Percentiles rank a stretch among this genome's conserved stretches.
These are phyloP conservation scores for Spodoptera frugiperda DNA, from an alignment of 1,140 invertebrate species.

Conservation along the genomic window DNA sequence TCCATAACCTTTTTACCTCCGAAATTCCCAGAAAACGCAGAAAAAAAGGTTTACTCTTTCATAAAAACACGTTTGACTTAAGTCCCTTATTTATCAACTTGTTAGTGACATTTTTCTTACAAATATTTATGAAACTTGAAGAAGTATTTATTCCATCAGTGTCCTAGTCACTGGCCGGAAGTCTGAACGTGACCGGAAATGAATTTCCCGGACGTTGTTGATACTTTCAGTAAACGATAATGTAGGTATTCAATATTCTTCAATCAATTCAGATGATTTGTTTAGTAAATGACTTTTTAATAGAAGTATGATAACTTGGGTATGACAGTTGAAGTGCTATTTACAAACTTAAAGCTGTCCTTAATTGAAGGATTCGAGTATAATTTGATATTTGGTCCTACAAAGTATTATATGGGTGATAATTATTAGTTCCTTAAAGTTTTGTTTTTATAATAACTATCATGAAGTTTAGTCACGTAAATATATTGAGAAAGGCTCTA, in stretches of 20 bases:
- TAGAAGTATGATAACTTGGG: neutral
- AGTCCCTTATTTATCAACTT: slow-evolving; percentile 2
- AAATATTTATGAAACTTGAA: slow-evolving; percentile 20
- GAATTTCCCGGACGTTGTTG: slow-evolving; percentile 71
- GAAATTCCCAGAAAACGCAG: no score
- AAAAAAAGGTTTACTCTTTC: neutral
- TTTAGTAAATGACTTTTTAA: slow-evolving; percentile 20
- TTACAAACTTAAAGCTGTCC: neutral
- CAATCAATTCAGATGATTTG: neutral
- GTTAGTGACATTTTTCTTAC: slow-evolving; percentile 10
- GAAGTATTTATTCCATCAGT: slow-evolving; percentile 23
- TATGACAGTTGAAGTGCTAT: neutral
- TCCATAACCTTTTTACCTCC: no score
- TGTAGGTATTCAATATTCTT: slow-evolving; percentile 64
- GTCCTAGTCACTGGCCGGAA: slow-evolving; percentile 45
- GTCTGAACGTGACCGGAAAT: slow-evolving; percentile 76
- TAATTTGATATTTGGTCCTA: no score
- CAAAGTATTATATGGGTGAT: no score
- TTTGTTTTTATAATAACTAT: no score
- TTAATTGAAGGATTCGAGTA: no score
- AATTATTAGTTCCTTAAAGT: no score
- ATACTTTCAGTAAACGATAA: slow-evolving; percentile 64
- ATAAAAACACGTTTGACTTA: neutral
- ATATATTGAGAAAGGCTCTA: no score
- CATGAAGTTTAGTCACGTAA: no score